Evolutionary conservation across 2,888 invertebrate species (phyloP).

Genomic region (Toxonevra muliebris): DNA sequence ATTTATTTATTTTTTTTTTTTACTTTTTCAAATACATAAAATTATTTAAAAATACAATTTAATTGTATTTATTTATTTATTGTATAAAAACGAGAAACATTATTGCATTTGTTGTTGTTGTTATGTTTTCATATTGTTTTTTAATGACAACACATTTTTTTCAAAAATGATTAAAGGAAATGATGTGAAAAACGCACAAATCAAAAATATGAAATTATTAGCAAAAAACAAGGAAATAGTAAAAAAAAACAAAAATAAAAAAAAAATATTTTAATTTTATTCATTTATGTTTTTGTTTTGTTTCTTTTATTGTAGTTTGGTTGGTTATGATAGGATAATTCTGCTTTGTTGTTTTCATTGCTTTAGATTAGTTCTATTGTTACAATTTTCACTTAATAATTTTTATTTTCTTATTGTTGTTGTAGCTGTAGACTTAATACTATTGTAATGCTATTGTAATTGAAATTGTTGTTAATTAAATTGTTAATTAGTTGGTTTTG

Average conservation of each 20-base stretch:
- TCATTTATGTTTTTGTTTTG: conserved; percentile 25
- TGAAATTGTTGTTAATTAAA: conserved; percentile 20
- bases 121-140: conserved; percentile 13
- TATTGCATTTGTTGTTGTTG: conserved; percentile 28
- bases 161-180: conserved; percentile 22
- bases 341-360: conserved; percentile 31
- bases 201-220: too few relatives aligned
- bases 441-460: conserved; percentile 33
- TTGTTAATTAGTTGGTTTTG: conserved; percentile 11
- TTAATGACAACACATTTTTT: conserved; percentile 33
- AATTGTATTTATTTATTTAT: conserved; percentile 22
- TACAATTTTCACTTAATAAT: conserved; percentile 25
- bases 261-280: conserved; percentile 8
- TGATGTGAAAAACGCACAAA: too few relatives aligned
- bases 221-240: too few relatives aligned
- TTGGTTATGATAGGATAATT: conserved; percentile 14
- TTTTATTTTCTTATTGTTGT: conserved; percentile 38
- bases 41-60: neutral
- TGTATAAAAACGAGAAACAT: conserved; percentile 52
- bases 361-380: conserved; percentile 41
- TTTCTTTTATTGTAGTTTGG: conserved; percentile 34
- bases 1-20: too few relatives aligned
- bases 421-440: conserved; percentile 40
- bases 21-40: too few relatives aligned
- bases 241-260: too few relatives aligned